Evolutionary conservation across 2,888 invertebrate genomes (phyloP).

Genomic region (Chesias legatella): DNA sequence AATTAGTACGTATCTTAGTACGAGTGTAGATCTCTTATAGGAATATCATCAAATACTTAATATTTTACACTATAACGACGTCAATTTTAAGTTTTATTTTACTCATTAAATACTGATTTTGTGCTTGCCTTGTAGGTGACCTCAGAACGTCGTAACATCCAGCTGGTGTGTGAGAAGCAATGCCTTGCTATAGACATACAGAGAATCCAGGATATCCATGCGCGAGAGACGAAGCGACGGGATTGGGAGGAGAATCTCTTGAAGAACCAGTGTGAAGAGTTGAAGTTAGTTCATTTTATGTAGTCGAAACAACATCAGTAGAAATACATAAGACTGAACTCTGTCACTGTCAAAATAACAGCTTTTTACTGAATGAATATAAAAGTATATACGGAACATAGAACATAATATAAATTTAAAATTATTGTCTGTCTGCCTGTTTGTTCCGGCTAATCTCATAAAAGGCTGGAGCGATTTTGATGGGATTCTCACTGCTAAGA

Average conservation of each 20-base stretch:
- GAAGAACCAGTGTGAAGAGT: conserved; percentile 61
- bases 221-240: conserved; percentile 77
- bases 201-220: conserved; percentile 74
- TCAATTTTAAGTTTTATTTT: no score
- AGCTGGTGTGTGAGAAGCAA: conserved; percentile 80
- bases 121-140: conserved; percentile 69
- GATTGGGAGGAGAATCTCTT: conserved; percentile 79
- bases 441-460: no score
- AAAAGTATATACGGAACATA: no score
- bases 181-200: conserved; percentile 80
- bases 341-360: no score
- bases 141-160: conserved; percentile 80
- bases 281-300: conserved; percentile 29
- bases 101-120: background rate
- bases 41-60: background rate
- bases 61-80: no score
- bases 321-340: no score
- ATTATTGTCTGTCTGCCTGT: no score
- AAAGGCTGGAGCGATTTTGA: no score
- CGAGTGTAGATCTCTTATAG: background rate
- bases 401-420: no score
- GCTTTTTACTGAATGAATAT: no score
- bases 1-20: conserved; percentile 65
- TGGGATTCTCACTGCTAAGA: no score
- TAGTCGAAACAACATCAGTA: no score